phyloP scores from a whole-genome alignment of 2,888 invertebrate genomes.

The Melanotus villosus region DNA sequence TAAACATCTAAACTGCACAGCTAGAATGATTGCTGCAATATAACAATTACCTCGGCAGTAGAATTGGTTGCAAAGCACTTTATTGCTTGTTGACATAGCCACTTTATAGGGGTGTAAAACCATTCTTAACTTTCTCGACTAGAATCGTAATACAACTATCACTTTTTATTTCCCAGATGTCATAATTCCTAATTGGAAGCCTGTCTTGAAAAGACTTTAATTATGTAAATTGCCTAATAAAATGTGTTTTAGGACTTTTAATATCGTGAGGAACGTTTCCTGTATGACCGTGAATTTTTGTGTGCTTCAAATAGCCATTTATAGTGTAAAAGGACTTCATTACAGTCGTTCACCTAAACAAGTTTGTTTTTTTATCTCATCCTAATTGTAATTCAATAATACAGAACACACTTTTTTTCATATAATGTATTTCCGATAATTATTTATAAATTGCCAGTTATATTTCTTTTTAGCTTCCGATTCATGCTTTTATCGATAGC shows the following conservation, averaged over 20 bases:
- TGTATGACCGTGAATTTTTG: slow-evolving; percentile 17
- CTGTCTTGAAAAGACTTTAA: slow-evolving; percentile 34
- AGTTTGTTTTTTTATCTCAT: background rate
- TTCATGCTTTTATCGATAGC: no score
- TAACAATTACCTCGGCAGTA: slow-evolving; percentile 45
- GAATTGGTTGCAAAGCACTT: slow-evolving; percentile 45
- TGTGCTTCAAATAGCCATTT: background rate
- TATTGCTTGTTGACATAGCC: slow-evolving; percentile 54
- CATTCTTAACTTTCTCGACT: slow-evolving; percentile 50
- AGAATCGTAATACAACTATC: slow-evolving; percentile 41
- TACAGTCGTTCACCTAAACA: background rate
- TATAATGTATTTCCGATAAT: no score
- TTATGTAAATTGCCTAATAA: slow-evolving; percentile 42
- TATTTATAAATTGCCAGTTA: no score
- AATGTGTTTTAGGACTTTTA: slow-evolving; percentile 28
- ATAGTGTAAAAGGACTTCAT: slow-evolving; percentile 20
- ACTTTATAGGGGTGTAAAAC: slow-evolving; percentile 54
- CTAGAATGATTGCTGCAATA: slow-evolving; percentile 30
- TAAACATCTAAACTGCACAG: slow-evolving; percentile 31
- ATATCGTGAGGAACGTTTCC: slow-evolving; percentile 20
- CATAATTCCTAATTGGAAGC: slow-evolving; percentile 45
- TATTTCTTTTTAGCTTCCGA: no score
- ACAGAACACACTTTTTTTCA: no score
- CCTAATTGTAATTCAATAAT: background rate
- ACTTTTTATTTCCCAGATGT: slow-evolving; percentile 37